Evolutionary conservation across 37 sponge, comb jelly and placozoan species (phyloP).

Genomic region (Agelas oroides): DNA sequence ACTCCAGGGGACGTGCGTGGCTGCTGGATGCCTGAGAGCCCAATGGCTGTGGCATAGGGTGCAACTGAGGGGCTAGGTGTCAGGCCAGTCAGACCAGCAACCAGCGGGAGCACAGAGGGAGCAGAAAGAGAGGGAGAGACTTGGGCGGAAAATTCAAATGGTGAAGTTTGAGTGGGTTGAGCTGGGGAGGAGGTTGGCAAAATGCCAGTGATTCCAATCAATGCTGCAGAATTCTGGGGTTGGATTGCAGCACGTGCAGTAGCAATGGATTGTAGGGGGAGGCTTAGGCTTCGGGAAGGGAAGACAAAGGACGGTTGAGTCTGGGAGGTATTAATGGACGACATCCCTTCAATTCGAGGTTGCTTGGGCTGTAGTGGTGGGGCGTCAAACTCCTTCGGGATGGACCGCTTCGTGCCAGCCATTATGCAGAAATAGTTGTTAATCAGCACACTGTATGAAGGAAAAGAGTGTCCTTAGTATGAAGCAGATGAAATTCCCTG

Average conservation of each 20-base stretch:
- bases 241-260: background rate
- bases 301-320: background rate
- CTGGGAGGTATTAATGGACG: background rate
- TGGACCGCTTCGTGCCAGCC: constrained; percentile 36
- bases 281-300: background rate
- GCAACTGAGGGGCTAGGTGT: background rate
- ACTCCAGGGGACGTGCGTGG: background rate
- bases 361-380: constrained; percentile 23
- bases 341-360: constrained; percentile 19
- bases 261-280: constrained; percentile 6
- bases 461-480: too few relatives aligned
- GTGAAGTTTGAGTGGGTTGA: background rate
- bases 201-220: constrained; percentile 7
- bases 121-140: background rate
- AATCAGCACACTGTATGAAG: too few relatives aligned
- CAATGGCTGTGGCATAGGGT: too few relatives aligned
- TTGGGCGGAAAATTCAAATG: background rate
- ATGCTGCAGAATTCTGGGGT: background rate
- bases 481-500: too few relatives aligned
- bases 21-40: too few relatives aligned
- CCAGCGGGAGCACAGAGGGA: background rate
- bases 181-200: background rate
- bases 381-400: constrained; percentile 24
- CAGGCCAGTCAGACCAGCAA: background rate
- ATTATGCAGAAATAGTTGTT: too few relatives aligned